Evolutionary conservation across 2,888 invertebrate genomes (phyloP).

Genomic region (Cristatella mucedo): DNA sequence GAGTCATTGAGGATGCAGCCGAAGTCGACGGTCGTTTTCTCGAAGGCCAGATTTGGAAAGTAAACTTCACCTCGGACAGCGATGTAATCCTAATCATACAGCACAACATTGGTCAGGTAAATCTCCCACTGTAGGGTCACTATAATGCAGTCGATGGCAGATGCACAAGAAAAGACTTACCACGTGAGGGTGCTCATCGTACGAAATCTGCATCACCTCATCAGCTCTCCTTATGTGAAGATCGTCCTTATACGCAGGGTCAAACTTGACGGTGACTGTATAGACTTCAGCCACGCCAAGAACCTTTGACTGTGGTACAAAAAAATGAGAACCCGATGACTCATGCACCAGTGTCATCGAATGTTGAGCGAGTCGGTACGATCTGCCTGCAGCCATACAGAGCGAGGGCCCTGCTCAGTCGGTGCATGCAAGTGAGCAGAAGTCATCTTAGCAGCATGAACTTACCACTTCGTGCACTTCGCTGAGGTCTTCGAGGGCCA

Average conservation of each 20-base stretch:
- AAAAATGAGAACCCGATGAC: no score
- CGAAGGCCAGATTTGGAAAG: constrained; percentile 50
- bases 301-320: no score
- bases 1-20: constrained; percentile 45
- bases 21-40: constrained; percentile 47
- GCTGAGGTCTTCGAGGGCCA: constrained; percentile 18
- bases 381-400: no score
- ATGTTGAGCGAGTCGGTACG: no score
- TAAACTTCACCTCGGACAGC: constrained; percentile 49
- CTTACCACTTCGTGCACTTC: constrained; percentile 22
- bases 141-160: neutral
- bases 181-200: constrained; percentile 36
- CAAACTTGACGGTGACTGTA: constrained; percentile 27
- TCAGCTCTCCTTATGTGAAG: constrained; percentile 32
- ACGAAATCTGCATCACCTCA: constrained; percentile 29
- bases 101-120: constrained; percentile 9
- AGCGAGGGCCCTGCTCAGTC: no score
- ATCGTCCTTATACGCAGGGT: constrained; percentile 34
- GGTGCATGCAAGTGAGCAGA: no score
- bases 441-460: no score
- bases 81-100: constrained; percentile 46
- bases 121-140: neutral
- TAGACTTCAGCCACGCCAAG: constrained; percentile 25
- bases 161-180: no score
- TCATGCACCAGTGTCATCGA: no score